Percentiles rank a stretch among this genome's conserved stretches.
Conservation (phyloP, 2,888 invertebrate genomes). For the Drosophila lutescens region DNA sequence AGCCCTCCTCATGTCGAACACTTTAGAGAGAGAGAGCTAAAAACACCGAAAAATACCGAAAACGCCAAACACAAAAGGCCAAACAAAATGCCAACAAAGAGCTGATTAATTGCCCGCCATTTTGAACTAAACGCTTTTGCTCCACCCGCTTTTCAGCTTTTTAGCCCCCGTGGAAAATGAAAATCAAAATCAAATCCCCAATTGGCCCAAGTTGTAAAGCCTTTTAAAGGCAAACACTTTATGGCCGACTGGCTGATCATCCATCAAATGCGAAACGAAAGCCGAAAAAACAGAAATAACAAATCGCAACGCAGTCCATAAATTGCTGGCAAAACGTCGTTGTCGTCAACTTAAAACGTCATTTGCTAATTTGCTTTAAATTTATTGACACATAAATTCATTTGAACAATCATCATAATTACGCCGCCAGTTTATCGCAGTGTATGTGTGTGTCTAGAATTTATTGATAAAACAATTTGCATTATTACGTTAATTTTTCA, state of each 20-base stretch:
- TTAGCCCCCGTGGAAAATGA: slow-evolving; percentile 4
- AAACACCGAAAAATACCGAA: slow-evolving; percentile 26
- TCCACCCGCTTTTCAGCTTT: slow-evolving; percentile 9
- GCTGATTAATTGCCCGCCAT: slow-evolving; percentile 62
- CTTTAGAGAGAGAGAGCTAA: slow-evolving; percentile 50
- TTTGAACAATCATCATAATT: slow-evolving; percentile 60
- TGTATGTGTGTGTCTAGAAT: slow-evolving; percentile 67
- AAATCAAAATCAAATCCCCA: background rate
- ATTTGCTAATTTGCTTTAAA: slow-evolving; percentile 76
- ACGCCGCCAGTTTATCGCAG: slow-evolving; percentile 34
- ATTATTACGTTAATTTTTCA: slow-evolving; percentile 74
- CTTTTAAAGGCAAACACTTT: slow-evolving; percentile 55
- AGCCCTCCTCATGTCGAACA: slow-evolving; percentile 26
- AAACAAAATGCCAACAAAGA: slow-evolving; percentile 31
- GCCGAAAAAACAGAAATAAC: background rate
- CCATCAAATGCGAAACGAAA: slow-evolving; percentile 24
- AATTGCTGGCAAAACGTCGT: slow-evolving; percentile 56
- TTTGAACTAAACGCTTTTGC: slow-evolving; percentile 19
- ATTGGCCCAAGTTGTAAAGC: slow-evolving; percentile 7
- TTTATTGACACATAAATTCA: slow-evolving; percentile 80
- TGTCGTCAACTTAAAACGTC: slow-evolving; percentile 70
- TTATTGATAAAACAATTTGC: slow-evolving; percentile 79
- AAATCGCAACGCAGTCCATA: slow-evolving; percentile 48
- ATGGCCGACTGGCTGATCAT: slow-evolving; percentile 33
- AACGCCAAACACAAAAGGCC: slow-evolving; percentile 17